Base-by-base conservation (phyloP, 1,140 invertebrate species). In the Bombus cullumanus region DNA sequence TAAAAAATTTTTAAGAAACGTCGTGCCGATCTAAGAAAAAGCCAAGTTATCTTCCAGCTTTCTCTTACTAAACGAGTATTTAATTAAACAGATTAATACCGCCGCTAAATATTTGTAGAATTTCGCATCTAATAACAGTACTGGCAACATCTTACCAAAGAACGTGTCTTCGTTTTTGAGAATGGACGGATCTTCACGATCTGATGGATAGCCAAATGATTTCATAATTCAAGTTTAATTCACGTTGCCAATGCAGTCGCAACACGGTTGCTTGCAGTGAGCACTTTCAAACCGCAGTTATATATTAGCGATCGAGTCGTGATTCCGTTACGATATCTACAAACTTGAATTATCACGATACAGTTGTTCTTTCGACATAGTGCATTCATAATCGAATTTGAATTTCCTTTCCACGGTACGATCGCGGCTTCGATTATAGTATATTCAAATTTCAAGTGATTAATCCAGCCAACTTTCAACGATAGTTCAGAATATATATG, bases 91-190 rank as follows among this genome's bases (percentile, higher is more conserved):
- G n/a, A 80, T 81, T 89, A 89, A 83, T 80, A 59, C 41, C 12
- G 10, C 59, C 10, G 62, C 71, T 83, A 83, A 78, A 18, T 83
- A n/a, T 57, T 47, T 43, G 68, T 74, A 37, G 15, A 91, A 90
- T 87, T 43, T 90, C 89, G 88, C 72, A 85, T 73, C 18, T 90
- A 92, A 88, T 92, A 92, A 86, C 77, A 90, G 71, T 82, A 86
- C 79, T 73, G 88, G 87, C 90, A 82, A 86, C 88, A 66, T 90
- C 91, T 92, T 91, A 93, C 92, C 90, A 91, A 91, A 73, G 83
- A 87, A 64, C 53, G 86, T 92, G 90, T 89, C 88, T 93, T 91
- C 85, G 90, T 85, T 89, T 81, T 86, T 77, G 77, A 88, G 34
- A 86, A 62, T 5, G 41, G 1, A n/a, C 18, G 18, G 18, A 47